A percentile compares a stretch with the other conserved stretches of the same genome.
Conservation (phyloP, 2,113 vertebrate genomes). For the Heliornis fulica region DNA sequence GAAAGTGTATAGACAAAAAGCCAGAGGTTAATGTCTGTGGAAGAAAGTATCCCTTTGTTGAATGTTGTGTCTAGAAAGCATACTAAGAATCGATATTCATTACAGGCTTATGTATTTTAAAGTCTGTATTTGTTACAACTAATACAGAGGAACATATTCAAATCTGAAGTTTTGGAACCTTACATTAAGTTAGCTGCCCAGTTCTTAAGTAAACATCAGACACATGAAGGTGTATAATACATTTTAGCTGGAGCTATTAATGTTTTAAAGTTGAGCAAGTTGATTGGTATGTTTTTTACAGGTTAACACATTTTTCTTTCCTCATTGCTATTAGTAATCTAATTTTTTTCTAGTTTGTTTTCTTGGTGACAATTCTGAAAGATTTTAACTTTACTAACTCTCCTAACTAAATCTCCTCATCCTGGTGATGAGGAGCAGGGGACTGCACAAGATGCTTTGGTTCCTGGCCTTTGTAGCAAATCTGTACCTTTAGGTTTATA, state of each 20-base stretch:
- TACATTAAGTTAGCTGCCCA: neutral
- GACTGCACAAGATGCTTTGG: neutral
- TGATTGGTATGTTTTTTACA: neutral
- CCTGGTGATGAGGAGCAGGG: neutral
- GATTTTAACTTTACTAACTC: neutral
- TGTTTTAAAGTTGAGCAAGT: neutral
- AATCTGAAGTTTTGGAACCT: neutral
- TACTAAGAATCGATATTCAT: neutral
- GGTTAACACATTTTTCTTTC: neutral
- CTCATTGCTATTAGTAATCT: neutral
- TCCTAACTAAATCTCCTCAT: neutral
- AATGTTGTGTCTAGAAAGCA: neutral
- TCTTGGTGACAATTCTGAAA: neutral
- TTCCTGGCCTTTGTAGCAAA: neutral
- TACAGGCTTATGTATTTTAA: neutral
- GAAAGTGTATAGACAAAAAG: neutral
- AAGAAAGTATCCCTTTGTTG: neutral
- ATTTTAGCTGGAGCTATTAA: neutral
- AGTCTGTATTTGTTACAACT: neutral
- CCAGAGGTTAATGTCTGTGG: neutral
- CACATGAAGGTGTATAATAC: neutral
- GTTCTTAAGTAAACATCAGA: neutral
- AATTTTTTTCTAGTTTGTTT: neutral
- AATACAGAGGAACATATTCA: neutral
- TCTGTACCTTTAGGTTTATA: neutral